Percentiles rank a stretch among this genome's conserved stretches.
Evolutionary conservation across 2,797 vertebrate genomes (phyloP).

Genomic region (Chelidonichthys spinosus): DNA sequence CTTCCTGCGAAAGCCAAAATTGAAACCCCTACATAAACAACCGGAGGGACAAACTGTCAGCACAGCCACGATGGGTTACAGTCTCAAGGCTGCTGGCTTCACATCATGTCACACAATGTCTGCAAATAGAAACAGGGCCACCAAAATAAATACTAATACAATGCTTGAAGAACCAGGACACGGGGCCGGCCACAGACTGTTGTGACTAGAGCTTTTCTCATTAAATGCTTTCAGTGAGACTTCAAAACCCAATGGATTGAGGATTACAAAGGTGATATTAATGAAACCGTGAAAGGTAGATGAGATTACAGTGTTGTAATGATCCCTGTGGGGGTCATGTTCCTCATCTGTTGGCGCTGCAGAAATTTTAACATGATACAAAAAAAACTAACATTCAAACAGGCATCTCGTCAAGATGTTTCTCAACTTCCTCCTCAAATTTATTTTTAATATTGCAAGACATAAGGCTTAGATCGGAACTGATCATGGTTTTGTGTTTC

Average conservation of each 20-base stretch:
- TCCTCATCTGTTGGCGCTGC: not conserved
- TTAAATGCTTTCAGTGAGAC: not conserved
- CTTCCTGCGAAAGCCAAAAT: conserved; percentile 71
- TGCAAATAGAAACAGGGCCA: conserved; percentile 66
- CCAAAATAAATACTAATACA: conserved; percentile 70
- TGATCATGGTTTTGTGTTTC: conserved; percentile 56
- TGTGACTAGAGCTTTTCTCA: conserved; percentile 22
- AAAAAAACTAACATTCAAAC: conserved; percentile 21
- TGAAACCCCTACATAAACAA: conserved; percentile 71
- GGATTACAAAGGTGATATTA: conserved; percentile 2
- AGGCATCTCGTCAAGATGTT: conserved; percentile 10
- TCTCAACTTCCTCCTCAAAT: conserved; percentile 22
- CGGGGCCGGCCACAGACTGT: conserved; percentile 47
- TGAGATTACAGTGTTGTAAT: not conserved
- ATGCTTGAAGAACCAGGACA: conserved; percentile 53
- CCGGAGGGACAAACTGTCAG: conserved; percentile 59
- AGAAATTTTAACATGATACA: not conserved
- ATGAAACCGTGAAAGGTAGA: not conserved
- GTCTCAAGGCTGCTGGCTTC: conserved; percentile 66
- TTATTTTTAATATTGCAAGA: conserved; percentile 46
- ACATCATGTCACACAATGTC: conserved; percentile 69
- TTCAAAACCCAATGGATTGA: not conserved
- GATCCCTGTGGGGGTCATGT: not conserved
- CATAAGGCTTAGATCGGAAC: conserved; percentile 52
- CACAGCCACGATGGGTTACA: conserved; percentile 56